Evolutionary conservation across 1,140 invertebrate species (phyloP).

Genomic region (Drosophila obscura): DNA sequence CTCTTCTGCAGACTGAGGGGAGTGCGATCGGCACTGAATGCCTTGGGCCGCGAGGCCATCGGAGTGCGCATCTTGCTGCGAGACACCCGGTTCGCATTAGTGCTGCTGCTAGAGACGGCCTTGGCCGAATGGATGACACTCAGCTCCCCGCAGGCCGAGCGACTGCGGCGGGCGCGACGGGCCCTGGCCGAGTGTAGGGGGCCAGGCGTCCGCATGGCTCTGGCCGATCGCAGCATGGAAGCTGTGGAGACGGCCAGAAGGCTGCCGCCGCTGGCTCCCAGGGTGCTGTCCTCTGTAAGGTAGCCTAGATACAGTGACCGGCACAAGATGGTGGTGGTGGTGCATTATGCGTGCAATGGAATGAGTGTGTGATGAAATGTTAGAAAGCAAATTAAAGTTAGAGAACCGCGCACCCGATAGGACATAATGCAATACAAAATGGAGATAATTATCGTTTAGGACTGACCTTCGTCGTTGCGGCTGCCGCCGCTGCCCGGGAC

Average conservation of each 20-base stretch:
- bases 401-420: conserved; percentile 50
- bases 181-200: conserved; percentile 76
- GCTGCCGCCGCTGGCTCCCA: conserved; percentile 43
- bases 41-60: conserved; percentile 65
- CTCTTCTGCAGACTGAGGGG: conserved; percentile 15
- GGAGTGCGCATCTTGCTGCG: conserved; percentile 80
- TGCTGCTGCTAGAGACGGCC: conserved; percentile 4
- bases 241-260: conserved; percentile 40
- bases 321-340: conserved; percentile 28
- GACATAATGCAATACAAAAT: conserved; percentile 3
- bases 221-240: conserved; percentile 55
- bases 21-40: conserved; percentile 78
- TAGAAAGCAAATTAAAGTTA: conserved; percentile 45
- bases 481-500: conserved; percentile 13
- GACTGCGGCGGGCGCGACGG: conserved; percentile 69
- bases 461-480: conserved; percentile 77
- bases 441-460: neutral
- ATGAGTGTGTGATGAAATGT: conserved; percentile 26
- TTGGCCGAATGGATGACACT: conserved; percentile 30
- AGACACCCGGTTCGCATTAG: conserved; percentile 42
- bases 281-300: conserved; percentile 83
- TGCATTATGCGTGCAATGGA: conserved; percentile 19
- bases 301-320: conserved; percentile 75
- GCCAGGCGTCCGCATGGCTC: conserved; percentile 67
- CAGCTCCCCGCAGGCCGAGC: conserved; percentile 63